phyloP scores from a whole-genome alignment of 1,140 invertebrate genomes.

The Druon quercuslanigerum region DNA sequence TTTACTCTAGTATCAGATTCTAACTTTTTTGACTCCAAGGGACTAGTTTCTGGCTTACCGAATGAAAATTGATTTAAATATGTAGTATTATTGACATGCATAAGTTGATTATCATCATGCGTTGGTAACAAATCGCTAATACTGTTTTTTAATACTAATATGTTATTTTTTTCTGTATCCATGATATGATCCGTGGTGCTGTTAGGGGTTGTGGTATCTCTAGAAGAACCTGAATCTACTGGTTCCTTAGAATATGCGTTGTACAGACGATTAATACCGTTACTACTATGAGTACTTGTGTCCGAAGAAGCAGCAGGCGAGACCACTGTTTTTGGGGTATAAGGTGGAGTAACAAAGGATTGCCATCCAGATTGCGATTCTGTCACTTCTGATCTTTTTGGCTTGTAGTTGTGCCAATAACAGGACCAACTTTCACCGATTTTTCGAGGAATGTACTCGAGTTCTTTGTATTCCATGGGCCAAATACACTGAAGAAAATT shows the following conservation, averaged over 20 bases:
- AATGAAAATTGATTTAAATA: too few species aligned
- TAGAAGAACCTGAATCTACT: background rate
- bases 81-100: background rate
- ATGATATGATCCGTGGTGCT: background rate
- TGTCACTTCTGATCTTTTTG: conserved; percentile 16
- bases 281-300: background rate
- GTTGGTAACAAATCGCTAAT: background rate
- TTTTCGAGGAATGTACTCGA: conserved; percentile 27
- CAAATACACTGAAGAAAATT: conserved; percentile 47
- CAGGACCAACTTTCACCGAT: conserved; percentile 36
- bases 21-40: too few species aligned
- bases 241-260: conserved; percentile 13
- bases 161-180: background rate
- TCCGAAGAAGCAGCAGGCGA: conserved; percentile 9
- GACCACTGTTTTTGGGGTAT: background rate
- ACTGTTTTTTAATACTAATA: background rate
- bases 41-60: too few species aligned
- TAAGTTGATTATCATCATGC: background rate
- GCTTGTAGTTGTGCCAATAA: conserved; percentile 42
- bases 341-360: conserved; percentile 14
- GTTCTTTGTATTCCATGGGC: conserved; percentile 45
- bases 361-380: background rate
- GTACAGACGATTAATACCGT: background rate
- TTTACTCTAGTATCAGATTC: too few species aligned
- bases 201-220: background rate